phyloP scores from a whole-genome alignment of 2,888 invertebrate genomes.

The Dicycla oo region DNA sequence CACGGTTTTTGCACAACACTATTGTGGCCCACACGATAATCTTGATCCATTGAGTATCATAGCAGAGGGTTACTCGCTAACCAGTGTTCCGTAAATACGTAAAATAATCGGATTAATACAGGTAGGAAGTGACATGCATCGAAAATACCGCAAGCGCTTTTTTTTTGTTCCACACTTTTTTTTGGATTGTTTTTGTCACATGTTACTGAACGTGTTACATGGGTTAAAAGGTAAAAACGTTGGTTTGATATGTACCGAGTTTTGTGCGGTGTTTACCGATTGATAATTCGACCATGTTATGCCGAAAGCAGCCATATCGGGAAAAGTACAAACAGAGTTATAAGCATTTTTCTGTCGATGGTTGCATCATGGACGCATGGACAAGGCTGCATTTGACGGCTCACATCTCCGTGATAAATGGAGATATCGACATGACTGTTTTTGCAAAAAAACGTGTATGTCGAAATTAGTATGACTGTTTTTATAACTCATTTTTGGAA shows the following conservation, averaged over 20 bases:
- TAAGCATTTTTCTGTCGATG: no score
- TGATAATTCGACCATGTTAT: no score
- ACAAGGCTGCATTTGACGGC: no score
- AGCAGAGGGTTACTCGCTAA: constrained; percentile 34
- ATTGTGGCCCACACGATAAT: constrained; percentile 35
- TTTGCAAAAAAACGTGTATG: no score
- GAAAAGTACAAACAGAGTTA: no score
- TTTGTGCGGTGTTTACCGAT: constrained; percentile 4
- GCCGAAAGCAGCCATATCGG: no score
- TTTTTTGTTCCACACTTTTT: constrained; percentile 35
- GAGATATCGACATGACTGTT: no score
- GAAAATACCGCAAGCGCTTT: constrained; percentile 55
- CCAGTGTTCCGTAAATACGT: constrained; percentile 47
- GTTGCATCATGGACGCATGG: no score
- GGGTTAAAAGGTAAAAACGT: constrained; percentile 17
- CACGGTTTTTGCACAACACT: constrained; percentile 25
- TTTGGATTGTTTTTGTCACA: constrained; percentile 61
- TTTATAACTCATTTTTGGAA: no score
- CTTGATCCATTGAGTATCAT: constrained; percentile 34
- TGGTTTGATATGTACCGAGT: constrained; percentile 12
- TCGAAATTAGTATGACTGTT: no score
- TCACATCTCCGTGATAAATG: no score
- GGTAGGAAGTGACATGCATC: constrained; percentile 51
- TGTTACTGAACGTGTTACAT: constrained; percentile 18
- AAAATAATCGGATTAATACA: constrained; percentile 61